These are phyloP conservation scores for Heliangelus exortis DNA, from an alignment of 2,797 vertebrate species.

Conservation along the genomic window DNA sequence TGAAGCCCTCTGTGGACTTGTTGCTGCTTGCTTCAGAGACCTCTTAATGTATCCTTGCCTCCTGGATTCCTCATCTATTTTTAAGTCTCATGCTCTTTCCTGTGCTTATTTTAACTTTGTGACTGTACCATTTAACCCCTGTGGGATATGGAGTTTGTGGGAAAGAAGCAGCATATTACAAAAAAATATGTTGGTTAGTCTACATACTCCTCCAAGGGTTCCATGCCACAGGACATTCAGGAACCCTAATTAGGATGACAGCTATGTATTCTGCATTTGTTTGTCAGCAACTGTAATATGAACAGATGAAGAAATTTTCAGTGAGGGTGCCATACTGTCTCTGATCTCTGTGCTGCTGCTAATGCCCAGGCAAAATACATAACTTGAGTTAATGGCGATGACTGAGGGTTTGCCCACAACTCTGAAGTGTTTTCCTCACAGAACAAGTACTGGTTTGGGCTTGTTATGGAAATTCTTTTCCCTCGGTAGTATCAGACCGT, in stretches of 20 bases:
- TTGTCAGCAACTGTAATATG: conserved; percentile 7
- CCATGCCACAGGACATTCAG: not conserved
- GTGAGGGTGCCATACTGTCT: not conserved
- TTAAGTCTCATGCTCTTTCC: conserved; percentile 28
- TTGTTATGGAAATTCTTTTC: conserved; percentile 1
- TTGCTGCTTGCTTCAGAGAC: not conserved
- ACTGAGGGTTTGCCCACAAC: conserved; percentile 10
- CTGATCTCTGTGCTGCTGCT: not conserved
- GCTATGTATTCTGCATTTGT: not conserved
- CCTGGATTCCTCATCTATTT: conserved; percentile 57
- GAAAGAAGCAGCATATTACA: not conserved
- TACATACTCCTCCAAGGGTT: not conserved
- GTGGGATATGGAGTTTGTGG: conserved; percentile 38
- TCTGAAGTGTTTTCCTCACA: not conserved
- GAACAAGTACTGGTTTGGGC: not conserved
- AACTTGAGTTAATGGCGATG: not conserved
- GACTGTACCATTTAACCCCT: conserved; percentile 38
- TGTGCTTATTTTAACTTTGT: conserved; percentile 35
- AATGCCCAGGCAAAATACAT: not conserved
- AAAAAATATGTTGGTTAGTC: not conserved
- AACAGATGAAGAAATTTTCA: not conserved
- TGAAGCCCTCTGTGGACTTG: not conserved
- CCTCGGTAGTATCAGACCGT: not conserved
- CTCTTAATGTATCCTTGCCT: conserved; percentile 48
- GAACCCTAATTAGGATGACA: not conserved